A percentile compares a stretch with the other conserved stretches of the same genome.
These are phyloP conservation scores for Phalera bucephala DNA, from an alignment of 2,888 invertebrate species.

Conservation along the genomic window DNA sequence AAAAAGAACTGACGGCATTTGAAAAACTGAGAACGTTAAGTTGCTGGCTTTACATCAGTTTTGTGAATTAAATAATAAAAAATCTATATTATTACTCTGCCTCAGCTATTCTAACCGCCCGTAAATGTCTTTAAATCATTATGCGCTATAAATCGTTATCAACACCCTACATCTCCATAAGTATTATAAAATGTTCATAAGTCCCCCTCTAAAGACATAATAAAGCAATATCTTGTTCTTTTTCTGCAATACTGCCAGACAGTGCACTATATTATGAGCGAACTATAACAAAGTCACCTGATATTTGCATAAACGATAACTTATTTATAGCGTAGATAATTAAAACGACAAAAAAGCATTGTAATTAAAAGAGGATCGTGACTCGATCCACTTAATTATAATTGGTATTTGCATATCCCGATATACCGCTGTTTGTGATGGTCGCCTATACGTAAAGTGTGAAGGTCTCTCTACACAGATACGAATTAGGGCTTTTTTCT, in stretches of 20 bases:
- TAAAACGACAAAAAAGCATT: constrained; percentile 2
- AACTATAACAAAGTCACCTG: background rate
- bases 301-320: constrained; percentile 1
- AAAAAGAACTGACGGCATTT: too few species aligned
- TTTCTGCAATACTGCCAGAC: background rate
- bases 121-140: too few species aligned
- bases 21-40: too few species aligned
- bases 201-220: background rate
- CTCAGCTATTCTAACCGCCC: too few species aligned
- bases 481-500: too few species aligned
- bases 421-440: background rate
- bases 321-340: background rate
- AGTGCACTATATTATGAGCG: background rate
- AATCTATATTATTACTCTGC: too few species aligned
- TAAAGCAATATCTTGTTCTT: background rate
- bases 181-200: background rate
- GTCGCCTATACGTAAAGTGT: too few species aligned
- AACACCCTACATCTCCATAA: too few species aligned
- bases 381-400: constrained; percentile 10
- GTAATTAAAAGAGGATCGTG: constrained; percentile 10
- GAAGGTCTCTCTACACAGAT: too few species aligned
- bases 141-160: too few species aligned
- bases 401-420: background rate
- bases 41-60: too few species aligned
- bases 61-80: too few species aligned